Evolutionary conservation across 2,888 invertebrate genomes (phyloP).

Genomic region (Pocota personata): DNA sequence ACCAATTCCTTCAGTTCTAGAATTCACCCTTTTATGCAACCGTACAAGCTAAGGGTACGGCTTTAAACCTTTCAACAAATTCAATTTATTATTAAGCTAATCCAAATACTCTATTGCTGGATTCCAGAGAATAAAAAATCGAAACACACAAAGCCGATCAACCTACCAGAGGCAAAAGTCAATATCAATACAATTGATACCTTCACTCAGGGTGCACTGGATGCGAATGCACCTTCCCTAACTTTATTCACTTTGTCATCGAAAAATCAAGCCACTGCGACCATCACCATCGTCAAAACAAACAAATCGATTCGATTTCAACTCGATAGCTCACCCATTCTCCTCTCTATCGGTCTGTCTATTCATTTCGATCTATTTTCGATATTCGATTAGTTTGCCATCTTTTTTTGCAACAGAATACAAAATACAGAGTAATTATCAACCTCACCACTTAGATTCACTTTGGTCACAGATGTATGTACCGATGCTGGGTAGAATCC

Average conservation of each 20-base stretch:
- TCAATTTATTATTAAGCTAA: slow-evolving; percentile 2
- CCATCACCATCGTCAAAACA: slow-evolving; percentile 47
- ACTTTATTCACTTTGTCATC: slow-evolving; percentile 19
- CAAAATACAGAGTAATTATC: slow-evolving; percentile 39
- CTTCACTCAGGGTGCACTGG: background rate
- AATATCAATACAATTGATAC: slow-evolving; percentile 44
- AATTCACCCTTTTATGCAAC: too few species aligned
- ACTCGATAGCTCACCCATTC: slow-evolving; percentile 33
- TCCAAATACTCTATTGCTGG: background rate
- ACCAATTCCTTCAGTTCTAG: too few species aligned
- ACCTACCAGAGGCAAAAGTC: slow-evolving; percentile 25
- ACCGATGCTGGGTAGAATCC: background rate
- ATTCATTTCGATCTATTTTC: slow-evolving; percentile 57
- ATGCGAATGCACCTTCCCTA: background rate
- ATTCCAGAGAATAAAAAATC: background rate
- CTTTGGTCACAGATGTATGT: slow-evolving; percentile 31
- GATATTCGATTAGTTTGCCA: slow-evolving; percentile 62
- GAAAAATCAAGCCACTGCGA: slow-evolving; percentile 31
- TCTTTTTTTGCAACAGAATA: slow-evolving; percentile 51
- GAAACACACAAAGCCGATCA: slow-evolving; percentile 20
- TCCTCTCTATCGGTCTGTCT: slow-evolving; percentile 27
- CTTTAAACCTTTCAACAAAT: background rate
- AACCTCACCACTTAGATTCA: slow-evolving; percentile 54
- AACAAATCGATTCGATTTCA: slow-evolving; percentile 64
- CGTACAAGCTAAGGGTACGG: too few species aligned